Percentiles rank a stretch among this genome's conserved stretches.
These are phyloP conservation scores for Leucopsar rothschildi DNA, from an alignment of 2,113 vertebrate genomes.

Conservation along the genomic window DNA sequence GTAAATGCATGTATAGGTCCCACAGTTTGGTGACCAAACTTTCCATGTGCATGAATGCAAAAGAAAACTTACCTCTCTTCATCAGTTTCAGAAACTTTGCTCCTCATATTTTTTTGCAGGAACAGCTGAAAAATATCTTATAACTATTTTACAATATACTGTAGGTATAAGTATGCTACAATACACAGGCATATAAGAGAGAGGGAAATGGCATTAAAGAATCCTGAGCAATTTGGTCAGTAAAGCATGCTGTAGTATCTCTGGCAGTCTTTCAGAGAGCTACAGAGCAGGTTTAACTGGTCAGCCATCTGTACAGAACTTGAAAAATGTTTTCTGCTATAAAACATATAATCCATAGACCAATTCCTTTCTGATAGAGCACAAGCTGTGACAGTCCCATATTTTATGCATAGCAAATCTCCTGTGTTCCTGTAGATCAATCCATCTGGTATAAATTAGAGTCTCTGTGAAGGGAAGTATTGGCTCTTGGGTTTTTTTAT, in stretches of 20 bases:
- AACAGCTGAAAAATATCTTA: background rate
- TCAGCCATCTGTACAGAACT: background rate
- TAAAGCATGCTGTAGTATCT: background rate
- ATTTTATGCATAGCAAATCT: conserved; percentile 17
- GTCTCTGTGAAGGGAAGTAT: background rate
- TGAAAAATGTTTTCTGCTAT: background rate
- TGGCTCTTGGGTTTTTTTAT: background rate
- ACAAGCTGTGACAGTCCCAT: background rate
- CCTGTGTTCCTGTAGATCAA: background rate
- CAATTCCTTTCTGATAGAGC: background rate
- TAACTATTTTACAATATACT: background rate
- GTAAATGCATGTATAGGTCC: background rate
- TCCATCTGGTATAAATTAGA: conserved; percentile 22
- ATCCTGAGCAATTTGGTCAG: background rate
- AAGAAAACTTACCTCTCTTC: background rate
- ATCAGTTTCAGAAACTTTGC: background rate
- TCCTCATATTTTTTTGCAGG: background rate
- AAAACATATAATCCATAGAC: background rate
- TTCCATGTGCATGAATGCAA: background rate
- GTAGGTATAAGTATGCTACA: background rate
- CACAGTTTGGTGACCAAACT: background rate
- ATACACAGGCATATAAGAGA: background rate
- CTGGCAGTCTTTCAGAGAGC: background rate
- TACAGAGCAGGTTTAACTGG: background rate
- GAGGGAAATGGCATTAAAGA: background rate